Evolutionary conservation across 1,140 invertebrate genomes (phyloP), one percentile per base, ranked within the genome.

Genomic region (Lordiphosa stackelbergi): DNA sequence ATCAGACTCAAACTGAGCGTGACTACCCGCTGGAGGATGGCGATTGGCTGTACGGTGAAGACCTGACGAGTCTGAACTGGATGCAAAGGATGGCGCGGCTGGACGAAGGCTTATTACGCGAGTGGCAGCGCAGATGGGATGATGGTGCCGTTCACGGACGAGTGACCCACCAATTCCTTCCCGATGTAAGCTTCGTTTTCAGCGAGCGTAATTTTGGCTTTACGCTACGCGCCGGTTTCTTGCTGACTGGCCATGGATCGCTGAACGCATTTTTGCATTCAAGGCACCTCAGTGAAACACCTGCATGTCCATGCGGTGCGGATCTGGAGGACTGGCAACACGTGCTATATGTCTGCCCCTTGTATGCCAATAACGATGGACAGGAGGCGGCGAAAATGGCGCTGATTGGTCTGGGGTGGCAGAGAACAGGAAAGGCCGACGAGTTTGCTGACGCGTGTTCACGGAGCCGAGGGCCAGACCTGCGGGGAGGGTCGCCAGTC

Each of bases 281-380:
- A 75, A 72, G 28, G 65, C 35, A 34, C 65, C 46, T 22, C 53
- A 68, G 38, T 3, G 10, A 42, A 22, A 22, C 22, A 22, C 22
- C 22, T 24, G 22, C 4, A 24, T 43, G 41, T 19, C 41, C 8
- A 43, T 43, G 41, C 9, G 41, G 41, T 22, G 41, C 41, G 10
- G 2, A 43, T 7, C 9, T 6, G 2, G 41, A 34, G 22, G 24
- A 28, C 5, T 46, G 43, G 22, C 43, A 31, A 3, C 43, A 46
- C 43, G 11, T 46, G 22, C 19, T 46, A 12, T 11, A n/a, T 28
- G 22, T 4, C 8, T 46, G 22, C 22, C 22, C 22, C 0, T 24
- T 24, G 22, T 24, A 24, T 24, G 22, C 22, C 2, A 24, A 4
- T 24, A 0, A 5, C 22, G 22, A 24, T 24, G 22, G 22, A 24